Evolutionary conservation across 2,797 vertebrate species (phyloP).

Genomic region (Halcyon badia): DNA sequence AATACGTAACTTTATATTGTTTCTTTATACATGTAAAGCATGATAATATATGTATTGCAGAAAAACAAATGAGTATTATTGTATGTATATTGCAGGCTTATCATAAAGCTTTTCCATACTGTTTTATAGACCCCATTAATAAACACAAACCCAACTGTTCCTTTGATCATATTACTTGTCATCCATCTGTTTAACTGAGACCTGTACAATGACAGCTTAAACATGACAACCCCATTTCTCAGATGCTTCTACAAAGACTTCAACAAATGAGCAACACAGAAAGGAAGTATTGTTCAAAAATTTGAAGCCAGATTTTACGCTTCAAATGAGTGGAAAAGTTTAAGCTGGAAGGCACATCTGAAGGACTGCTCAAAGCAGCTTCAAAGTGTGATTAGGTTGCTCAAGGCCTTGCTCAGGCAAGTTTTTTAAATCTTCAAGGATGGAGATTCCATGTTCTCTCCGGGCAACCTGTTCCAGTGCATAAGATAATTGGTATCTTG

Average conservation of each 20-base stretch:
- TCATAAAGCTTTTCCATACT: background rate
- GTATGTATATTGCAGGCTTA: background rate
- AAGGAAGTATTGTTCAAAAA: constrained; percentile 80
- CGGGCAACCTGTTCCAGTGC: background rate
- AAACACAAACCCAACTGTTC: background rate
- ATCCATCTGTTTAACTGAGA: background rate
- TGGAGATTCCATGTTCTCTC: background rate
- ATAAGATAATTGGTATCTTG: constrained; percentile 71
- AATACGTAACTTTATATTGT: background rate
- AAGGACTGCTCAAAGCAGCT: background rate
- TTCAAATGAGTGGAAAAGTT: constrained; percentile 71
- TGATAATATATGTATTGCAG: background rate
- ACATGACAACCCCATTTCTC: constrained; percentile 77
- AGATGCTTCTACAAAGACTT: constrained; percentile 78
- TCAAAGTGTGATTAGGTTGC: background rate
- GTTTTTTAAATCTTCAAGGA: background rate
- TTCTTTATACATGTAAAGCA: background rate
- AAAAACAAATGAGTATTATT: background rate
- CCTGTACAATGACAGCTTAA: constrained; percentile 37
- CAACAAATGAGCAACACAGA: constrained; percentile 74
- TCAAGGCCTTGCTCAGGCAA: background rate
- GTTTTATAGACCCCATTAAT: constrained; percentile 10
- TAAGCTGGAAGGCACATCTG: constrained; percentile 52
- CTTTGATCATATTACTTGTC: constrained; percentile 31
- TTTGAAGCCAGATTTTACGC: constrained; percentile 83